Evolutionary conservation across 2,113 vertebrate species (phyloP).

Genomic region (Alaudala cheleensis): DNA sequence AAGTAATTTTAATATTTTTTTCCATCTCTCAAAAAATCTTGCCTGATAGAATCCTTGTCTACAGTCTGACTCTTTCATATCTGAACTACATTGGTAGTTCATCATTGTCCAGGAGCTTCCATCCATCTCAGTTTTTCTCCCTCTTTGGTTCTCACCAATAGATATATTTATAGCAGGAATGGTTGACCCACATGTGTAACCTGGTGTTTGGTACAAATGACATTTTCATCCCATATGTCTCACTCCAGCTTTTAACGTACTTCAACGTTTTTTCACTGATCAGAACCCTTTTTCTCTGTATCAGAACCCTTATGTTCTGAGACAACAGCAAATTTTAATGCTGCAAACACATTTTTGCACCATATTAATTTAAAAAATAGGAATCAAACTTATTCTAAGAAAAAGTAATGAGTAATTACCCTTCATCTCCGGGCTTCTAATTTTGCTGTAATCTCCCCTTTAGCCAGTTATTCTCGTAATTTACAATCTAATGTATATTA

Average conservation of each 20-base stretch:
- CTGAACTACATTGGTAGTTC: background rate
- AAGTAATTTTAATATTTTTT: background rate
- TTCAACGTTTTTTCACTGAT: background rate
- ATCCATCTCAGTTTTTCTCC: background rate
- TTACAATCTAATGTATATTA: background rate
- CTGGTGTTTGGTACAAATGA: background rate
- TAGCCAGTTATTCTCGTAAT: background rate
- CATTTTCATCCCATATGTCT: background rate
- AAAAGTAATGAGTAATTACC: background rate
- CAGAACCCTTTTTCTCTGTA: background rate
- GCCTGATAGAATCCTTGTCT: background rate
- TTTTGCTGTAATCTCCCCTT: background rate
- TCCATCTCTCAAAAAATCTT: background rate
- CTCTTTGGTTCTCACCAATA: background rate
- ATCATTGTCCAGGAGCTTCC: background rate
- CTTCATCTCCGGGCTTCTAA: background rate
- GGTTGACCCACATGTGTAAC: background rate
- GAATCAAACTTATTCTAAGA: background rate
- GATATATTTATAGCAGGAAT: background rate
- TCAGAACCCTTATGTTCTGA: background rate
- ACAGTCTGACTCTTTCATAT: background rate
- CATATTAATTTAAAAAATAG: background rate
- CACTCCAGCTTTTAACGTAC: background rate
- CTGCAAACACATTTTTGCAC: background rate
- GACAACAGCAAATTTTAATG: background rate